phyloP scores from a whole-genome alignment of 2,888 invertebrate genomes.

The Hypena proboscidalis region DNA sequence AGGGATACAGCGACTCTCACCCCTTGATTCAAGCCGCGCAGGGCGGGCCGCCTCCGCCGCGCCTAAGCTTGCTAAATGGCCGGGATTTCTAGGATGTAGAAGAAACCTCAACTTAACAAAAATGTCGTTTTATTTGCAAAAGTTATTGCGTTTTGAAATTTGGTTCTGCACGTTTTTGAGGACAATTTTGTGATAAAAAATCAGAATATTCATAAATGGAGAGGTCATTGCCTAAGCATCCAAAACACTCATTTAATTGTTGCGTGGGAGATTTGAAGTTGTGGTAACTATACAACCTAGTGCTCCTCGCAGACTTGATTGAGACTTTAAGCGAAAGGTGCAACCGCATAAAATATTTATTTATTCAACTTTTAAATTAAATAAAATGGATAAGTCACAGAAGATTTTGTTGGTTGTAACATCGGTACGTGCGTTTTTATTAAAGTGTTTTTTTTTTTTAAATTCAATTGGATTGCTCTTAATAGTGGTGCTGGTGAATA shows the following conservation, averaged over 20 bases:
- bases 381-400: slow-evolving; percentile 6
- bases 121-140: no score
- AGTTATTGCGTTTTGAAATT: no score
- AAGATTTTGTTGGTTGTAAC: slow-evolving; percentile 20
- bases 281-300: slow-evolving; percentile 55
- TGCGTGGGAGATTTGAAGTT: slow-evolving; percentile 69
- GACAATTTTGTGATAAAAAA: slow-evolving; percentile 6
- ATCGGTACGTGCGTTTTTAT: slow-evolving; percentile 23
- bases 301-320: slow-evolving; percentile 59
- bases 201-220: slow-evolving; percentile 14
- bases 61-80: no score
- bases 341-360: slow-evolving; percentile 3
- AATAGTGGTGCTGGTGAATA: no score
- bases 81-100: no score
- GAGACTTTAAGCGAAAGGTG: slow-evolving; percentile 52
- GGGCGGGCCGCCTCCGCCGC: no score
- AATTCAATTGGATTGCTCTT: neutral
- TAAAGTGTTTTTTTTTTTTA: neutral
- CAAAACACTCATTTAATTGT: slow-evolving; percentile 54
- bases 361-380: neutral
- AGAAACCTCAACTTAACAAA: no score
- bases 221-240: slow-evolving; percentile 58
- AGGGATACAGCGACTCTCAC: no score
- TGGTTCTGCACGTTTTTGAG: slow-evolving; percentile 1
- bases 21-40: no score